phyloP scores from a whole-genome alignment of 2,797 vertebrate species.

The Esox lucius region DNA sequence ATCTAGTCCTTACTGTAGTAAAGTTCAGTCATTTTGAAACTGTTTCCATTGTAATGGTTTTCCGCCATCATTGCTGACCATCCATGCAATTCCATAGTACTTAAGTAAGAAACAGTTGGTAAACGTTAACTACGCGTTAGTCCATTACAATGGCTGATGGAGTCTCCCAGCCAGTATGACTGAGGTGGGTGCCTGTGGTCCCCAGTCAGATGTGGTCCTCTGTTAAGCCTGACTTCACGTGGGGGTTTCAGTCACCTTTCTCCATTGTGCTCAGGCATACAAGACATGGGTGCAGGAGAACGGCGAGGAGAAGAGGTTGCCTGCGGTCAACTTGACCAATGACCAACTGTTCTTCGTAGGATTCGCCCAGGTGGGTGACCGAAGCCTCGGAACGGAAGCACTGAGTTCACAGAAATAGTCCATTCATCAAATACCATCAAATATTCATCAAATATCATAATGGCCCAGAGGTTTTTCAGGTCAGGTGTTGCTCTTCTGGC shows the following conservation, averaged over 20 bases:
- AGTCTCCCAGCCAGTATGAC: background rate
- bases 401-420: background rate
- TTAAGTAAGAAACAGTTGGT: background rate
- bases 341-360: constrained; percentile 97
- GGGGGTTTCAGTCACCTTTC: background rate
- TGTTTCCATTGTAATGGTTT: background rate
- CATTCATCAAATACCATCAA: background rate
- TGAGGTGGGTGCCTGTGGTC: too few species aligned
- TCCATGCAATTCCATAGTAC: background rate
- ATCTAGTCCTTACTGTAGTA: background rate
- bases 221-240: background rate
- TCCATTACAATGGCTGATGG: background rate
- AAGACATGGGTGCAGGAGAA: constrained; percentile 84
- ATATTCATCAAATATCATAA: background rate
- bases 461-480: background rate
- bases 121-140: background rate
- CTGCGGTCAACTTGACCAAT: constrained; percentile 90
- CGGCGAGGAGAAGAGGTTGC: constrained; percentile 87
- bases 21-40: background rate
- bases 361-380: constrained; percentile 87
- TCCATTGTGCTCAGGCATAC: constrained; percentile 80
- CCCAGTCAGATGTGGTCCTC: too few species aligned
- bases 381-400: background rate
- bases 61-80: background rate
- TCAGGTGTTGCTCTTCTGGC: background rate